phyloP scores from a whole-genome alignment of 2,113 vertebrate species.

The Callopanchax toddi region DNA sequence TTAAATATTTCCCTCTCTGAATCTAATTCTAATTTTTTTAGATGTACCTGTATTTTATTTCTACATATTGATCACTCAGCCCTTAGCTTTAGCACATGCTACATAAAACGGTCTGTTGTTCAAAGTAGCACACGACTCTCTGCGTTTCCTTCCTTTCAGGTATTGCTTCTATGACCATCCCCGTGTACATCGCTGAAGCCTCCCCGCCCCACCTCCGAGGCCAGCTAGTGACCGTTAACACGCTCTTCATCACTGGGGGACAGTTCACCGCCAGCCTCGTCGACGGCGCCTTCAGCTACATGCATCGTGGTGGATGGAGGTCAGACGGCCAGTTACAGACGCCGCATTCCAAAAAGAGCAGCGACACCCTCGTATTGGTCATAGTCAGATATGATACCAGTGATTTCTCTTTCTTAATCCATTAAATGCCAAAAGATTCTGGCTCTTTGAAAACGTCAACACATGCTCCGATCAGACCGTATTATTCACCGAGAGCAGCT shows the following conservation, averaged over 20 bases:
- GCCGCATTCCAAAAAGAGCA: no score
- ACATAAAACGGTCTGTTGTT: no score
- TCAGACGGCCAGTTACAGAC: constrained; percentile 53
- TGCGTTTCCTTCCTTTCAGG: constrained; percentile 71
- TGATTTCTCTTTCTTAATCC: constrained; percentile 18
- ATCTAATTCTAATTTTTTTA: no score
- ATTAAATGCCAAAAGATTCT: constrained; percentile 30
- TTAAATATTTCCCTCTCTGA: no score
- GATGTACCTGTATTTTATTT: no score
- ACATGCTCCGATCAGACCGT: constrained; percentile 17
- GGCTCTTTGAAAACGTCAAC: constrained; percentile 58
- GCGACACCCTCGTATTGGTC: not conserved
- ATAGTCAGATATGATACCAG: constrained; percentile 1
- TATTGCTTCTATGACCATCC: constrained; percentile 96
- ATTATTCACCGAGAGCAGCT: constrained; percentile 44
- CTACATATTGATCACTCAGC: no score
- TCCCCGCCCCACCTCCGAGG: constrained; percentile 93
- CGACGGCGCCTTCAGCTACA: constrained; percentile 96
- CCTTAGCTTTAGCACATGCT: no score
- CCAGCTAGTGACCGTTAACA: constrained; percentile 95
- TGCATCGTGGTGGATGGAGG: constrained; percentile 93
- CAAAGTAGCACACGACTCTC: not conserved
- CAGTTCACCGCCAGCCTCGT: constrained; percentile 95
- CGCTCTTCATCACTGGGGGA: constrained; percentile 96
- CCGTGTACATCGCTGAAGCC: constrained; percentile 96